Conservation (phyloP, 2,888 invertebrate species). For the Scelioninae gen. 2 region DNA sequence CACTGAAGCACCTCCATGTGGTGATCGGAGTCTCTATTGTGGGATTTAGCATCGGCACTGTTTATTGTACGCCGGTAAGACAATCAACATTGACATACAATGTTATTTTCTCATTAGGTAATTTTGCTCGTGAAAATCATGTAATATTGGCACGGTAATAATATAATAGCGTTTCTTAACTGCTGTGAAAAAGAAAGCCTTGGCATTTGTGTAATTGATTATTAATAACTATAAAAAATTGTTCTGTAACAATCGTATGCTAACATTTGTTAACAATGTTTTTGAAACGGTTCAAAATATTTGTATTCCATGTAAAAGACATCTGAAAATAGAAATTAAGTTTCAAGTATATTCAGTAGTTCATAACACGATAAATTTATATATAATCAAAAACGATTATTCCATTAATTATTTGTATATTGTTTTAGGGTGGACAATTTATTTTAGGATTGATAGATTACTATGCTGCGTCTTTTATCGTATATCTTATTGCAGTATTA, state of each 20-base stretch:
- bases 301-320: too few relatives aligned
- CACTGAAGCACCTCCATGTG: slow-evolving; percentile 72
- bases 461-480: slow-evolving; percentile 74
- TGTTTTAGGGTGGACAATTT: slow-evolving; percentile 77
- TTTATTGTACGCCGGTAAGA: slow-evolving; percentile 76
- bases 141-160: slow-evolving; percentile 25
- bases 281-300: too few relatives aligned
- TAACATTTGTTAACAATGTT: too few relatives aligned
- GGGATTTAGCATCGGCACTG: slow-evolving; percentile 74
- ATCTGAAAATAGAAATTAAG: too few relatives aligned
- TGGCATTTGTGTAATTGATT: neutral
- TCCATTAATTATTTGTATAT: slow-evolving; percentile 67
- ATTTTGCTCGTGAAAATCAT: slow-evolving; percentile 20
- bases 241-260: neutral
- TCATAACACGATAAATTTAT: too few relatives aligned
- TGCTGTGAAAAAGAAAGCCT: slow-evolving; percentile 75
- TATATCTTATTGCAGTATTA: slow-evolving; percentile 75
- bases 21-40: slow-evolving; percentile 70
- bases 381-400: slow-evolving; percentile 55
- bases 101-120: slow-evolving; percentile 16
- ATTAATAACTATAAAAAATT: too few relatives aligned
- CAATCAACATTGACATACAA: slow-evolving; percentile 38
- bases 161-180: slow-evolving; percentile 72
- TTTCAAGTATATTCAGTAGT: too few relatives aligned
- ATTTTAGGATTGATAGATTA: slow-evolving; percentile 75